Evolutionary conservation across 2,888 invertebrate species (phyloP), one percentile per base, ranked within the genome.

Genomic region (Meteorus cinctellus): DNA sequence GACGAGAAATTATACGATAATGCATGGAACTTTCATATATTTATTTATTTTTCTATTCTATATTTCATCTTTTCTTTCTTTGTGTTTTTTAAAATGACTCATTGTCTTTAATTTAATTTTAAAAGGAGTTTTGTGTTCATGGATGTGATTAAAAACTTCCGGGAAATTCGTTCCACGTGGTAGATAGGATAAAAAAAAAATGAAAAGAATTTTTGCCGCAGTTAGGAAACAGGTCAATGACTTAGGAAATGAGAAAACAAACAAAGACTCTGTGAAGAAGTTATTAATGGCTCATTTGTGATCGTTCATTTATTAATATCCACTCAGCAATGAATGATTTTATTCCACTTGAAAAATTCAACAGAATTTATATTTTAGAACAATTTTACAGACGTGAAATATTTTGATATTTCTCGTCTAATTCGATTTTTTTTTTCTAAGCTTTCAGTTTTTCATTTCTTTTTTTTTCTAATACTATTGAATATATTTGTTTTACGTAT

Each of bases 181-280:
- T 55, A 24, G 24, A 55, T 24, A 55, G n/a, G n/a, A 55, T 8
- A 8, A 55, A 19, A 19, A 19, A 34, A 24, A 19, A 55, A 55
- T 19, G n/a, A 55, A 55, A 8, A 55, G 6, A 19, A 55, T n/a
- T 45, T 34, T n/a, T 45, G 41, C 36, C 16, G 55, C 45, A 4
- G 29, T 41, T 24, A 31, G n/a, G 19, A 36, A 48, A 19, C n/a
- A 68, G 31, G 55, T 68, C 29, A 68, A 45, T 68, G 68, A 45
- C 36, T 68, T 36, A 27, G 34, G 68, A 31, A 68, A 68, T 55
- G 45, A 27, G 55, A 68, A 51, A 68, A 68, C 16, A 68, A 68
- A 68, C 48, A 55, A 51, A 51, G 72, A 72, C 62, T 60, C 24
- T 59, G 24, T 24, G 19, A 59, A 70, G 29, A 2, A 29, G 24